Evolutionary conservation across 2,888 invertebrate species (phyloP), one percentile per base, ranked within the genome.

Genomic region (Tuta absoluta): DNA sequence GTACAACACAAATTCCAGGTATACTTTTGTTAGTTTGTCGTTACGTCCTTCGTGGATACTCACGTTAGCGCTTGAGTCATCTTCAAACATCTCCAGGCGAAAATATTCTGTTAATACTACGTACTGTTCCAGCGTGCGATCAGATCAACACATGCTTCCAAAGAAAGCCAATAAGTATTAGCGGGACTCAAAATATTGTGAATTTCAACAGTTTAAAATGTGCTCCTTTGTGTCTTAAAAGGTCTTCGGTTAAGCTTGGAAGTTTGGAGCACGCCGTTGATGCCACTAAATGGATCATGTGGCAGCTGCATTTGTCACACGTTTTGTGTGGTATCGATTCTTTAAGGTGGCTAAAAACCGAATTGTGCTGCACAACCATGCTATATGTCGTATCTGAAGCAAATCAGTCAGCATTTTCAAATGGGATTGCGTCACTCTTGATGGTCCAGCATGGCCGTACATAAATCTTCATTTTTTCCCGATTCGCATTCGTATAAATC

Each of bases 381-480:
- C 70, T 71, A 64, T 80, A 80, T 17, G 77, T 80, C 0, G 79
- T 80, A 63, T 73, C 71, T 0, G 71, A 71, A 8, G 71, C 67
- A 64, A 83, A 82, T 5, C 81, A 80, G 12, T 82, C 71, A 23
- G 81, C 67, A 57, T 82, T 79, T 63, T 70, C 59, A 41, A 73
- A 49, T 33, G 23, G 77, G 75, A 37, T 69, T 75, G 10, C 53
- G 37, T 17, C 24, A 10, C 2, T 66, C 28, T 38, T 71, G 63
- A 67, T 68, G 67, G 57, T 12, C 63, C 60, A 71, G 37, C 59
- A 71, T 38, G 19, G 4, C n/a, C 33, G 63, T 28, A 11, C 33
- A 41, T 0, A 70, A 64, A 58, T 71, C 71, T 66, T 70, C 48
- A 3, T 65, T 71, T 33, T 68, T 73, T 58, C 68, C 70, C 45